A percentile compares a stretch with the other conserved stretches of the same genome.
Conservation (phyloP, 2,113 vertebrate species). For the Pandion haliaetus region DNA sequence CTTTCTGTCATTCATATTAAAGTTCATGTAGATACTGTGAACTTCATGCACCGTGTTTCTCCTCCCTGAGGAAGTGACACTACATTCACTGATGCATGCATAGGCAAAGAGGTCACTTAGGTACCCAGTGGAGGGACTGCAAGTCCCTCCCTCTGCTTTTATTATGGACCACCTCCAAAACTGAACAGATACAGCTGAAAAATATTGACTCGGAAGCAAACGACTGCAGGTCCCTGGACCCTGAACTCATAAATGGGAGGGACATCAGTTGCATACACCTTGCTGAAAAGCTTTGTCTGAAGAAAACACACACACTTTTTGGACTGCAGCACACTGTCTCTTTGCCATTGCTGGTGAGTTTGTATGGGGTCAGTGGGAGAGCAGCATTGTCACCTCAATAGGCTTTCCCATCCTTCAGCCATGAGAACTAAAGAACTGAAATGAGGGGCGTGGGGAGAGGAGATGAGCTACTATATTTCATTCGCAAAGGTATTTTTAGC, state of each 20-base stretch:
- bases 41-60: background rate
- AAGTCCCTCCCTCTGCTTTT: background rate
- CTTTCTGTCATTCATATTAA: background rate
- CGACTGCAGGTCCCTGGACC: background rate
- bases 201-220: background rate
- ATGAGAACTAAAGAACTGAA: constrained; percentile 14
- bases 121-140: background rate
- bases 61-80: background rate
- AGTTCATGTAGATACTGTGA: background rate
- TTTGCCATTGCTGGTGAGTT: background rate
- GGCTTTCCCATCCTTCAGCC: constrained; percentile 26
- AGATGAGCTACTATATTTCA: background rate
- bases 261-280: background rate
- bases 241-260: background rate
- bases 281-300: background rate
- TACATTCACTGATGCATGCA: background rate
- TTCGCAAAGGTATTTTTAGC: constrained; percentile 42
- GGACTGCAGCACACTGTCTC: background rate
- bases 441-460: background rate
- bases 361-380: background rate
- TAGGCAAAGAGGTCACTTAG: background rate
- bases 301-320: background rate
- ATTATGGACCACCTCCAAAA: background rate
- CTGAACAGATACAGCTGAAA: background rate
- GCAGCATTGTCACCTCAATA: background rate